Conservation (phyloP, 2,888 invertebrate genomes). For the Drosophila nr. perissopoda region DNA sequence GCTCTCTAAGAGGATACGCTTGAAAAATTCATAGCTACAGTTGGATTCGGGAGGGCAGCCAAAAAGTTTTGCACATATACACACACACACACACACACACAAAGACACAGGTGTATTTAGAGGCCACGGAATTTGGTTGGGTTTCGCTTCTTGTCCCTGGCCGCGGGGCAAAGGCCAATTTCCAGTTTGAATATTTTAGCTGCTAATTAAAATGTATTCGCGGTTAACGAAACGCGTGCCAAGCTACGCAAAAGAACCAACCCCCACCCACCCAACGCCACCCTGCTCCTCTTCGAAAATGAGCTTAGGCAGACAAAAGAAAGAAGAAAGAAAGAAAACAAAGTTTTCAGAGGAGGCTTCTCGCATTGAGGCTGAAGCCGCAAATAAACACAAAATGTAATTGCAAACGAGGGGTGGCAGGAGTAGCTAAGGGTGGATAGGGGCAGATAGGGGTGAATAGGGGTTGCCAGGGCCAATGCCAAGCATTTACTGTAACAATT, state of each 20-base stretch:
- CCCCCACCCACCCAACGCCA: background rate
- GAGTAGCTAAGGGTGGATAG: background rate
- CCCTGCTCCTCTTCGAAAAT: constrained; percentile 30
- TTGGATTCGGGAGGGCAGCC: constrained; percentile 39
- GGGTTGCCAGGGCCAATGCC: constrained; percentile 25
- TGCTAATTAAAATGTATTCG: constrained; percentile 80
- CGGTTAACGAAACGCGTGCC: constrained; percentile 72
- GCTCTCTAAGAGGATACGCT: constrained; percentile 41
- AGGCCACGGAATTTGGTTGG: background rate
- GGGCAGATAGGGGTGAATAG: background rate
- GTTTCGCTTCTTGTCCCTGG: constrained; percentile 4
- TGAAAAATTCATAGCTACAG: constrained; percentile 69
- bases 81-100: constrained; percentile 16
- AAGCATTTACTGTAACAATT: constrained; percentile 43
- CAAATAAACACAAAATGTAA: constrained; percentile 75
- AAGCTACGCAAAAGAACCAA: background rate
- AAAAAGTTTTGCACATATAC: constrained; percentile 51
- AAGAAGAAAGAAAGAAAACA: constrained; percentile 10
- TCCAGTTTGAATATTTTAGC: constrained; percentile 78
- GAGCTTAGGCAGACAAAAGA: constrained; percentile 25
- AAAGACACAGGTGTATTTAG: constrained; percentile 23
- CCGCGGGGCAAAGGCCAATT: constrained; percentile 71
- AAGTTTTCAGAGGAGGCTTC: constrained; percentile 42
- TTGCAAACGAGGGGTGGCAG: constrained; percentile 41
- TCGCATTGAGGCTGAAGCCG: constrained; percentile 49